Percentiles rank a stretch among this genome's conserved stretches.
phyloP scores from a whole-genome alignment of 2,797 vertebrate species.

The Siniperca obscura region DNA sequence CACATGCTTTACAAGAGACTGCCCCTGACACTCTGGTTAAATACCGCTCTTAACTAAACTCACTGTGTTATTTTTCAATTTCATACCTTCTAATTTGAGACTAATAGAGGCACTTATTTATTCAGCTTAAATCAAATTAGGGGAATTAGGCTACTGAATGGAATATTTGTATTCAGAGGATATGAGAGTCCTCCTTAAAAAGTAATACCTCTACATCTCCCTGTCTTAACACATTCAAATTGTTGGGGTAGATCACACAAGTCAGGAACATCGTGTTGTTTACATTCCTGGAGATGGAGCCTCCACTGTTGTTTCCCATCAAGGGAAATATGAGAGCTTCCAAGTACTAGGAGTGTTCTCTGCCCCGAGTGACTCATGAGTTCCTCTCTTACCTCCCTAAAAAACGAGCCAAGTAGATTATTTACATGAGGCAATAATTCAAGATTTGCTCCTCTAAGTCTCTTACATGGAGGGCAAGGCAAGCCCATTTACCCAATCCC shows the following conservation, averaged over 20 bases:
- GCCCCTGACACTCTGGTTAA: conserved; percentile 50
- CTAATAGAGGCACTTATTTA: conserved; percentile 65
- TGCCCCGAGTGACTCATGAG: conserved; percentile 76
- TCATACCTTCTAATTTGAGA: conserved; percentile 63
- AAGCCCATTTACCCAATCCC: conserved; percentile 80
- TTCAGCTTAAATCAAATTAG: conserved; percentile 65
- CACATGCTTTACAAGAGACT: conserved; percentile 45
- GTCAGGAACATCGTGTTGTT: conserved; percentile 72
- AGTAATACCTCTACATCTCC: conserved; percentile 48
- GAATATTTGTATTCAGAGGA: conserved; percentile 57
- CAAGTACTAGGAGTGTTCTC: conserved; percentile 76
- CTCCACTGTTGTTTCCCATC: conserved; percentile 73
- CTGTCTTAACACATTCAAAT: conserved; percentile 50
- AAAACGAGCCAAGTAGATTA: conserved; percentile 74
- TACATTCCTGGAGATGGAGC: conserved; percentile 77
- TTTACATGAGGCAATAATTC: conserved; percentile 85
- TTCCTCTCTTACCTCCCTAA: conserved; percentile 64
- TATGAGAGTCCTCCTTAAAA: conserved; percentile 44
- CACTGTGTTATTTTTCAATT: conserved; percentile 62
- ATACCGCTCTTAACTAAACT: conserved; percentile 53
- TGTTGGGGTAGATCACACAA: conserved; percentile 68
- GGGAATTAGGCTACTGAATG: conserved; percentile 55
- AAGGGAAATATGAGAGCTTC: conserved; percentile 80
- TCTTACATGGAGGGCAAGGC: conserved; percentile 76
- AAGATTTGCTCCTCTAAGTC: conserved; percentile 81